Conservation (phyloP, 2,888 invertebrate genomes). For the Zeuzera pyrina region DNA sequence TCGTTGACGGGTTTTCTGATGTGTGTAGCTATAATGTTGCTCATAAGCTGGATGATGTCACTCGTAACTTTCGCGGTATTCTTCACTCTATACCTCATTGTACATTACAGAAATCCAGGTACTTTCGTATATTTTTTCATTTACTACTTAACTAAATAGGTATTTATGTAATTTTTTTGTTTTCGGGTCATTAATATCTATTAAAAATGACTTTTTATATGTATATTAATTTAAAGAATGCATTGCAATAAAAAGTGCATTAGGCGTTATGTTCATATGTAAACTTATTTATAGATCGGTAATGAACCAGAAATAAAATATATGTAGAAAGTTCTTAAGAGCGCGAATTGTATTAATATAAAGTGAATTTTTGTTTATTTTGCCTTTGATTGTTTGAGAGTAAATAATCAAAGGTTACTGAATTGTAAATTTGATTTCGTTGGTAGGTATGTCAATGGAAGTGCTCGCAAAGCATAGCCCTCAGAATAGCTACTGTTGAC, state of each 20-base stretch:
- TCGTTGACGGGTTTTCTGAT: slow-evolving; percentile 87
- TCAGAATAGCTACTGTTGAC: slow-evolving; percentile 12
- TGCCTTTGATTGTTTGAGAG: not conserved
- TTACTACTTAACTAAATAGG: not conserved
- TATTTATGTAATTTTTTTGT: too few relatives aligned
- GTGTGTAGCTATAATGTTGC: slow-evolving; percentile 93
- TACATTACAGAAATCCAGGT: slow-evolving; percentile 95
- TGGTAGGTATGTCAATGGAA: slow-evolving; percentile 9
- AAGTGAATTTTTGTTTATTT: too few relatives aligned
- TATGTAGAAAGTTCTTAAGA: not conserved
- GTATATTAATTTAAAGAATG: too few relatives aligned
- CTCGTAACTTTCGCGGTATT: slow-evolving; percentile 92
- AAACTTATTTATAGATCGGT: not conserved
- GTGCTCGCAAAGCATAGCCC: slow-evolving; percentile 5
- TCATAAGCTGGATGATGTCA: slow-evolving; percentile 94
- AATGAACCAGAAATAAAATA: not conserved
- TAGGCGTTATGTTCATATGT: too few relatives aligned
- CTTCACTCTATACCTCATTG: slow-evolving; percentile 90
- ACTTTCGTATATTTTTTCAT: slow-evolving; percentile 7
- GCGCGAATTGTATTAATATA: not conserved
- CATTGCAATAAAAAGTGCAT: too few relatives aligned
- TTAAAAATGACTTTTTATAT: too few relatives aligned
- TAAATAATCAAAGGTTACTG: not conserved
- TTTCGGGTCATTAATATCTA: too few relatives aligned
- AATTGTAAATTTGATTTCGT: not conserved